A percentile compares a stretch with the other conserved stretches of the same genome.
Evolutionary conservation across 1,140 invertebrate species (phyloP).

Genomic region (Eurosta solidaginis): DNA sequence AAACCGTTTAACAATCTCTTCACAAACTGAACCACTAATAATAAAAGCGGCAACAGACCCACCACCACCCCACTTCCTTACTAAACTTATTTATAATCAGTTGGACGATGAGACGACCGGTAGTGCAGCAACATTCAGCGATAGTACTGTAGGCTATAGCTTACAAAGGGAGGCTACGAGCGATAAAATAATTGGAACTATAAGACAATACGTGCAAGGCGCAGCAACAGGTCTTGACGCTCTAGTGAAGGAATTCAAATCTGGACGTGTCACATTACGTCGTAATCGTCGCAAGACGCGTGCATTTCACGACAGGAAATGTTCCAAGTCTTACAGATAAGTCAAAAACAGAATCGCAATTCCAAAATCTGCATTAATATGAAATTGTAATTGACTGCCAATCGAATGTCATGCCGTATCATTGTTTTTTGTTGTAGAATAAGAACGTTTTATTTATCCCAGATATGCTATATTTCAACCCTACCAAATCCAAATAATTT

Average conservation of each 20-base stretch:
- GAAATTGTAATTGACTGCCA: constrained; percentile 37
- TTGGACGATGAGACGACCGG: neutral
- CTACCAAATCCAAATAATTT: too few species aligned
- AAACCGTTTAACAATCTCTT: constrained; percentile 38
- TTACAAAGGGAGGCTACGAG: constrained; percentile 39
- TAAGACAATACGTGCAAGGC: constrained; percentile 56
- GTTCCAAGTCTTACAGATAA: constrained; percentile 58
- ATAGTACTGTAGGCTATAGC: constrained; percentile 47
- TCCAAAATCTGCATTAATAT: constrained; percentile 55
- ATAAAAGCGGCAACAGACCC: constrained; percentile 8
- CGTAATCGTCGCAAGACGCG: constrained; percentile 46
- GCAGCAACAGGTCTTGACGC: constrained; percentile 60
- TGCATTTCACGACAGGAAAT: constrained; percentile 56
- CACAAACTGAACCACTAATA: constrained; percentile 33
- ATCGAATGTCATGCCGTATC: neutral
- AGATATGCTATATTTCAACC: too few species aligned
- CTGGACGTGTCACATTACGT: constrained; percentile 54
- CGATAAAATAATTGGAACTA: constrained; percentile 54
- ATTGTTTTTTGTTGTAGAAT: neutral
- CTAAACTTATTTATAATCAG: constrained; percentile 31
- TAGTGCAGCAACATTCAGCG: constrained; percentile 40
- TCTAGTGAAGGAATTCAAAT: constrained; percentile 57
- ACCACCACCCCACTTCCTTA: constrained; percentile 37
- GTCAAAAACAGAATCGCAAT: constrained; percentile 57
- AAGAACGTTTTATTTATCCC: neutral